Conservation (phyloP, 1,140 invertebrate genomes). For the Eupristina koningsbergeri region DNA sequence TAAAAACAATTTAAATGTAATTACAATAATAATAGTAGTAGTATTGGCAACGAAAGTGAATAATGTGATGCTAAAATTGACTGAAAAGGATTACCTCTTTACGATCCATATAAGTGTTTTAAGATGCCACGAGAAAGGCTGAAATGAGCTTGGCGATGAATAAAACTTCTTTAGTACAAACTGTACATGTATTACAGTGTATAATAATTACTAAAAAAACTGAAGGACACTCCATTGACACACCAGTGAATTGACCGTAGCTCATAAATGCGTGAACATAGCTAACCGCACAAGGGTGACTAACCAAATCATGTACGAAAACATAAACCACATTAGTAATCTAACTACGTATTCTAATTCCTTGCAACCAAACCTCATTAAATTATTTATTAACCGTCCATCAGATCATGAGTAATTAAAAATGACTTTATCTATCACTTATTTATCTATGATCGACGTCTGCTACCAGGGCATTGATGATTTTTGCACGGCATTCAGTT, state of each 20-base stretch:
- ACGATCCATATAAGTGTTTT: constrained; percentile 4
- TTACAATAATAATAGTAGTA: not conserved
- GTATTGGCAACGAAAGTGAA: not conserved
- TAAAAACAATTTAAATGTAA: no score
- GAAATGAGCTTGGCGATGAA: constrained; percentile 9
- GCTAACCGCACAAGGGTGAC: constrained; percentile 48
- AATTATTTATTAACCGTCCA: constrained; percentile 40
- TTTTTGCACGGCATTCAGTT: constrained; percentile 6
- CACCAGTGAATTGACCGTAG: constrained; percentile 47
- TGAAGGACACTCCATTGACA: constrained; percentile 37
- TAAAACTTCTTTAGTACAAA: constrained; percentile 14
- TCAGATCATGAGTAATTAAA: constrained; percentile 15
- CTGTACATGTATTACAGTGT: constrained; percentile 20
- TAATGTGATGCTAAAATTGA: not conserved
- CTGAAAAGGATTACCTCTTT: constrained; percentile 3
- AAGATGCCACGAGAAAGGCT: not conserved
- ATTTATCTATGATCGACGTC: not conserved
- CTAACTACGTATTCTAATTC: constrained; percentile 58
- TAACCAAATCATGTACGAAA: constrained; percentile 39
- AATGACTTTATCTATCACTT: not conserved
- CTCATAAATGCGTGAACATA: constrained; percentile 41
- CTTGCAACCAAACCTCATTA: constrained; percentile 7
- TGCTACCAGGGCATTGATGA: not conserved
- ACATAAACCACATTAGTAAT: constrained; percentile 51
- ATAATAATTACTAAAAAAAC: constrained; percentile 46